A percentile compares a stretch with the other conserved stretches of the same genome.
These are phyloP conservation scores for Propithecus perrieri DNA, from an alignment of 2,797 vertebrate species.

Conservation along the genomic window DNA sequence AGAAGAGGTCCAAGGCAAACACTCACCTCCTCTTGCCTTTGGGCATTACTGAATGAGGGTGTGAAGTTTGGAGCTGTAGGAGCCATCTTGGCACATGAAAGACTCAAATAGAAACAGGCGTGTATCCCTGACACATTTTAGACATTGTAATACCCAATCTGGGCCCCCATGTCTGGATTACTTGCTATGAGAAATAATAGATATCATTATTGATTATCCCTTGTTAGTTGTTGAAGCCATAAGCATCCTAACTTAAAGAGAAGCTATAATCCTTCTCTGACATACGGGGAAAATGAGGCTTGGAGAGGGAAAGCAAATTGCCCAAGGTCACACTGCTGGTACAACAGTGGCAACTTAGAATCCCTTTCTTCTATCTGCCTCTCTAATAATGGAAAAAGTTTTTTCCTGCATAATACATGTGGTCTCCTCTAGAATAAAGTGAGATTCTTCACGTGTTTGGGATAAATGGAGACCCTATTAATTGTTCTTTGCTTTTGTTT, in stretches of 20 bases:
- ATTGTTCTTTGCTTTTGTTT: neutral
- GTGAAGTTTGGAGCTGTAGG: neutral
- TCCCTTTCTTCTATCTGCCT: neutral
- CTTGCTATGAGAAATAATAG: neutral
- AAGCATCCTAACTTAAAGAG: neutral
- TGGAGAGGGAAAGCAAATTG: neutral
- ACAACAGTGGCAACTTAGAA: neutral
- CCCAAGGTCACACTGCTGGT: neutral
- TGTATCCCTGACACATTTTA: neutral
- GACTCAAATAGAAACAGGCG: neutral
- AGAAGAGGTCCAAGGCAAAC: neutral
- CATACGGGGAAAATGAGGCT: neutral
- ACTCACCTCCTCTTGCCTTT: neutral
- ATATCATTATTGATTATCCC: neutral
- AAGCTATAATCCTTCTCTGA: neutral
- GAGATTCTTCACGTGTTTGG: neutral
- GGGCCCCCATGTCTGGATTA: neutral
- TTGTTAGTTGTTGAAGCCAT: neutral
- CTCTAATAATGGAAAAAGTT: neutral
- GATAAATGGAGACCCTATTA: neutral
- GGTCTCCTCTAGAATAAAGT: neutral
- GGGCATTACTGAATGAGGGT: neutral
- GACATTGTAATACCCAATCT: neutral
- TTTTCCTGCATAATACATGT: neutral
- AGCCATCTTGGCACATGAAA: neutral